A percentile compares a stretch with the other conserved stretches of the same genome.
Conservation (phyloP, 2,113 vertebrate genomes). For the Circaetus cinerascens region DNA sequence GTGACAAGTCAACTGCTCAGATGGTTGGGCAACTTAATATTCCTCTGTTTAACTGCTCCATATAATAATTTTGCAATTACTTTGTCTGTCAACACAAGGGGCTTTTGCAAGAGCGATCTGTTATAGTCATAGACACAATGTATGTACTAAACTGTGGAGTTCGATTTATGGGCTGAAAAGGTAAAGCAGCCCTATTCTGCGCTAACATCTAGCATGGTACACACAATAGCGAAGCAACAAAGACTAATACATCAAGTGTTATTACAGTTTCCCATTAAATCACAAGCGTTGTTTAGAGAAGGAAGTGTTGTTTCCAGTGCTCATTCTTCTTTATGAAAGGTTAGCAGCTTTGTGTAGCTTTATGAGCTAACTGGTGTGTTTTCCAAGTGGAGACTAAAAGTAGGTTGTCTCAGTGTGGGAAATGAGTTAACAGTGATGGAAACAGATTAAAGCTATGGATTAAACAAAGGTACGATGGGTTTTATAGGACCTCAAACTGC, state of each 20-base stretch:
- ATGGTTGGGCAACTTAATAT: neutral
- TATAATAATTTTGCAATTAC: neutral
- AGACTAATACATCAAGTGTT: neutral
- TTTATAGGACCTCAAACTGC: neutral
- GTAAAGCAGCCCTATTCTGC: neutral
- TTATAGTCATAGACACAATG: neutral
- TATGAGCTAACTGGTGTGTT: neutral
- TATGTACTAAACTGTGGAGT: neutral
- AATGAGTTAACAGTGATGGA: neutral
- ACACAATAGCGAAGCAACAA: neutral
- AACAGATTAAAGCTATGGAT: neutral
- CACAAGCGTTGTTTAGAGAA: neutral
- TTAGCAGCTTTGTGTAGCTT: constrained; percentile 12
- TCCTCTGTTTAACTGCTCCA: neutral
- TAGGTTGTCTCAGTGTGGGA: neutral
- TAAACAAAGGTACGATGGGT: neutral
- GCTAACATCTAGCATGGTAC: neutral
- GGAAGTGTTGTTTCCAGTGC: neutral
- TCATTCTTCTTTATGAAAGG: neutral
- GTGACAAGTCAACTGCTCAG: neutral
- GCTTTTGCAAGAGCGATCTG: neutral
- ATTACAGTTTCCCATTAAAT: constrained; percentile 22
- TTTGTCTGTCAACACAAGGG: neutral
- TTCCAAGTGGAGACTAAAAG: constrained; percentile 32
- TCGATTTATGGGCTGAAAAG: neutral